Conservation (phyloP, 2,888 invertebrate species). For the Dasysyrphus albostriatus region DNA sequence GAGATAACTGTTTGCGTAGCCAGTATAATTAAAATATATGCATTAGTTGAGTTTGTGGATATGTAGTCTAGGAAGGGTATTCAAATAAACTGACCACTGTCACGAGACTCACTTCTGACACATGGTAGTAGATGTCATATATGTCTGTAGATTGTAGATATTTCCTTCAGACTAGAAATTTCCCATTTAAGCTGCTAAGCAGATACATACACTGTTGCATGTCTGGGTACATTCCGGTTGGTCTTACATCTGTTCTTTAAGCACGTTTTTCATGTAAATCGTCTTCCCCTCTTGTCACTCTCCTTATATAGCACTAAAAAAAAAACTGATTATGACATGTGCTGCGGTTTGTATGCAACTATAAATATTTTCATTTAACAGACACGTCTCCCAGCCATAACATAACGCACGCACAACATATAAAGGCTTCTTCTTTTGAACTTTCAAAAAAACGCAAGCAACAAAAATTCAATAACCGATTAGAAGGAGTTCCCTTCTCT, state of each 20-base stretch:
- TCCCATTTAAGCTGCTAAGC: background rate
- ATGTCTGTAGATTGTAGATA: background rate
- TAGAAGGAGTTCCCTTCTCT: constrained; percentile 50
- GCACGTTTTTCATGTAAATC: constrained; percentile 39
- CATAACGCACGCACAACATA: constrained; percentile 43
- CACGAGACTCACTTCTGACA: constrained; percentile 63
- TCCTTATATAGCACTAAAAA: background rate
- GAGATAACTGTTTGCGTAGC: background rate
- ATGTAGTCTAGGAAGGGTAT: constrained; percentile 24
- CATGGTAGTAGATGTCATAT: constrained; percentile 8
- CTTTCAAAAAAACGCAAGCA: constrained; percentile 12
- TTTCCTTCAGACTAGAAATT: background rate
- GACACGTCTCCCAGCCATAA: constrained; percentile 53
- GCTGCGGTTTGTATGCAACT: constrained; percentile 18
- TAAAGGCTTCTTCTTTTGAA: background rate
- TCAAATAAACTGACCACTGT: constrained; percentile 48
- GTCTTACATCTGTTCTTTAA: constrained; percentile 50
- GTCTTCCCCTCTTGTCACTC: constrained; percentile 1
- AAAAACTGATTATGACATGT: constrained; percentile 37
- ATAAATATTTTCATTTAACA: constrained; percentile 54
- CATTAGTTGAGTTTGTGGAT: constrained; percentile 5
- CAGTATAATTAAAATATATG: constrained; percentile 39
- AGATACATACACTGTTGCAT: constrained; percentile 57
- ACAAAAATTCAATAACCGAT: constrained; percentile 59
- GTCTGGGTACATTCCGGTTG: constrained; percentile 31